Base-by-base conservation (phyloP, 1,140 invertebrate species). In the Procambarus virginalis region DNA sequence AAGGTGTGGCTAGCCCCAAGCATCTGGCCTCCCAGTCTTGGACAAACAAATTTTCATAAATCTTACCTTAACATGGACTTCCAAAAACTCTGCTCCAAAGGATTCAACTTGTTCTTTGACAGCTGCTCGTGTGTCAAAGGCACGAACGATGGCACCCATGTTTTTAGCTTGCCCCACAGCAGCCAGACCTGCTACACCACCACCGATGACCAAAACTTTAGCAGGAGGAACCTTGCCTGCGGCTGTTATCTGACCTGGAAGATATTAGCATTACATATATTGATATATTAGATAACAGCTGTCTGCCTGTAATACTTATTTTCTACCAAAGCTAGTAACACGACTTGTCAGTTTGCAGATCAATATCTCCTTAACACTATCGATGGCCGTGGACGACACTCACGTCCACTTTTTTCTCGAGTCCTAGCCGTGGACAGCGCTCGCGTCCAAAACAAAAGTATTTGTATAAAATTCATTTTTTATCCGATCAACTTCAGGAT, bases 21-120 rank as follows among this genome's bases (percentile, higher is more conserved):
- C 64, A 4, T 68, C 17, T 68, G 10, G 34, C 34, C 34, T 34
- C 0, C 34, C 64, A 68, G 17, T 17, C 12, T 68, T 4, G 20
- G 64, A 4, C 10, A 68, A 68, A 20, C 10, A 68, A 68, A 68
- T 68, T 68, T 68, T 73, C 12, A 55, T 8, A 12, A 55, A 22
- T 34, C 80, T 91, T 93, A 96, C 96, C 95, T 97, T 95, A 91
- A 97, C 94, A 91, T 96, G 94, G 92, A 97, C 95, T 92, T 97
- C 96, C 64, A 98, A 95, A 94, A 98, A 98, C 94, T 98, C 96
- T 5, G 97, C 97, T 48, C 97, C 97, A 90, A 98, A 95, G 45
- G 97, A 97, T 94, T 98, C 96, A n/a, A 98, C 96, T 94, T 98
- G 97, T 93, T 98, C 97, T 93, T 97, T 96, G 2, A 98, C 97